phyloP scores from a whole-genome alignment of 2,888 invertebrate genomes.

The Hydrotaea cyrtoneurina region DNA sequence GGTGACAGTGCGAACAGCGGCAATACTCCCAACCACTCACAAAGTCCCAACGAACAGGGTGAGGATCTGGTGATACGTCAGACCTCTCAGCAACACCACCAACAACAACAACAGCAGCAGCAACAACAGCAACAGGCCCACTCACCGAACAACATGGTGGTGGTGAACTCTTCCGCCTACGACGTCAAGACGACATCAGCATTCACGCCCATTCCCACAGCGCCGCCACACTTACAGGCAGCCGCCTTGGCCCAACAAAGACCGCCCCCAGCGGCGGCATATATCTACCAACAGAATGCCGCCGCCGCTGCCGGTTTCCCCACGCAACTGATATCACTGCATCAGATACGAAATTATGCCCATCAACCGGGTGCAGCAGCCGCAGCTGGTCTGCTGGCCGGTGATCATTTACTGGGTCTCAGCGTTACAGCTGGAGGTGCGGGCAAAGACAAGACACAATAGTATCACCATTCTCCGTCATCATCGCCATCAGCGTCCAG shows the following conservation, averaged over 20 bases:
- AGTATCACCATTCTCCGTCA: constrained; percentile 72
- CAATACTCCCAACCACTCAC: constrained; percentile 78
- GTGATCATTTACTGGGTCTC: constrained; percentile 84
- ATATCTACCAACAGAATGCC: constrained; percentile 87
- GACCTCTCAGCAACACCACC: constrained; percentile 77
- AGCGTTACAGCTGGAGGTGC: constrained; percentile 76
- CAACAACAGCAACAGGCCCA: constrained; percentile 73
- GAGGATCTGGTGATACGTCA: constrained; percentile 80
- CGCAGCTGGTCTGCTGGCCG: constrained; percentile 83
- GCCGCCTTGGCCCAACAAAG: constrained; percentile 74
- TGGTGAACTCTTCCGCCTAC: constrained; percentile 70
- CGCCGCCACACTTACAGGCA: constrained; percentile 88
- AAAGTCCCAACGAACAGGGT: constrained; percentile 79
- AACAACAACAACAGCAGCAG: constrained; percentile 76
- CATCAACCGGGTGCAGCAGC: constrained; percentile 86
- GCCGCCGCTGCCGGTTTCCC: constrained; percentile 88
- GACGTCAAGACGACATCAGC: constrained; percentile 86
- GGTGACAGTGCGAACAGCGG: constrained; percentile 73
- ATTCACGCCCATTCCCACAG: constrained; percentile 95
- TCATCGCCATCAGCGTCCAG: constrained; percentile 25
- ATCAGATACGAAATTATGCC: constrained; percentile 97
- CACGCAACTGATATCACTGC: constrained; percentile 95
- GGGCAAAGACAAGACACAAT: constrained; percentile 79
- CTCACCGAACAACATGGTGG: constrained; percentile 73
- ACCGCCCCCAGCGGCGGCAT: constrained; percentile 83